Conservation (phyloP, 2,113 vertebrate species). For the Hirundichthys speculiger region DNA sequence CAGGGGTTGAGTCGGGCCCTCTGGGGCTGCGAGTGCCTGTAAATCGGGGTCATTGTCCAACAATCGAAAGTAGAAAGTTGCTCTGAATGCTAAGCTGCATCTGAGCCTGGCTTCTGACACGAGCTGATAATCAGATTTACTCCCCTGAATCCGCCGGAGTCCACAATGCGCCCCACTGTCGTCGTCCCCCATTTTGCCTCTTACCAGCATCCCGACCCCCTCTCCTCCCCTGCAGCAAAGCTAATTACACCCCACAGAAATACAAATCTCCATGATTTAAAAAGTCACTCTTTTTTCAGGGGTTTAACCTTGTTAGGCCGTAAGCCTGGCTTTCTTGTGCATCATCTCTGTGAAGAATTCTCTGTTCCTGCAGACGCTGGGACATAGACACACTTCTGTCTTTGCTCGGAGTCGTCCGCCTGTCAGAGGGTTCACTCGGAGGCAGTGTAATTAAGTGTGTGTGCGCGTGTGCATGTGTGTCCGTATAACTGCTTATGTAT, state of each 20-base stretch:
- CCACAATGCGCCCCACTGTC: slow-evolving; percentile 98
- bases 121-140: slow-evolving; percentile 99
- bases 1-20: slow-evolving; percentile 12
- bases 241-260: slow-evolving; percentile 99
- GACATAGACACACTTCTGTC: slow-evolving; percentile 85
- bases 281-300: slow-evolving; percentile 93
- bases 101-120: slow-evolving; percentile 98
- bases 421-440: slow-evolving; percentile 76
- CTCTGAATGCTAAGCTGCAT: slow-evolving; percentile 96
- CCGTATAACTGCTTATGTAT: slow-evolving; percentile 41
- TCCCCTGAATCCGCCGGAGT: slow-evolving; percentile 91
- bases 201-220: slow-evolving; percentile 52
- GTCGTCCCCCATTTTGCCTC: slow-evolving; percentile 71
- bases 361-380: slow-evolving; percentile 78
- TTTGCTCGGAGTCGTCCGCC: slow-evolving; percentile 62
- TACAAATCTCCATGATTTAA: slow-evolving; percentile 99
- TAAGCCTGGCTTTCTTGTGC: slow-evolving; percentile 95
- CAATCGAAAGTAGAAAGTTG: slow-evolving; percentile 91
- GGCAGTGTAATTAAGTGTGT: slow-evolving; percentile 78
- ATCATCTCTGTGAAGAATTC: slow-evolving; percentile 80
- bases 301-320: slow-evolving; percentile 99
- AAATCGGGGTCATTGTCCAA: slow-evolving; percentile 90
- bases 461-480: slow-evolving; percentile 54
- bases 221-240: slow-evolving; percentile 84
- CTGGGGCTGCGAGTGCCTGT: slow-evolving; percentile 63